Conservation (phyloP, 2,113 vertebrate genomes). For the Struthidea cinerea region DNA sequence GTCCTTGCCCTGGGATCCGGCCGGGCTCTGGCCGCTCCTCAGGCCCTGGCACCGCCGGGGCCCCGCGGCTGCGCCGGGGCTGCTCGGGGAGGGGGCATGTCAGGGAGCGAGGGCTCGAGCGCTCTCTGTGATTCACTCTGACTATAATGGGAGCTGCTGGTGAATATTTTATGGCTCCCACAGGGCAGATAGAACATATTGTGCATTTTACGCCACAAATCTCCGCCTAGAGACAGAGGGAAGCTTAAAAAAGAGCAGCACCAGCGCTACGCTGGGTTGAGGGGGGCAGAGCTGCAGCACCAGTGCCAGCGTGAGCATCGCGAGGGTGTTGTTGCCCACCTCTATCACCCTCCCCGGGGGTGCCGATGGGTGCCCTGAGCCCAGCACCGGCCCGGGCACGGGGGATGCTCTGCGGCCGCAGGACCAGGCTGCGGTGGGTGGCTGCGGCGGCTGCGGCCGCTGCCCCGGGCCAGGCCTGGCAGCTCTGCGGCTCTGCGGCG, state of each 20-base stretch:
- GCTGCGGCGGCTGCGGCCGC: neutral
- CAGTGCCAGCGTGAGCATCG: neutral
- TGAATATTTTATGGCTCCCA: constrained; percentile 72
- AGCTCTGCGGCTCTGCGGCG: constrained; percentile 28
- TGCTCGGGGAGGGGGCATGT: neutral
- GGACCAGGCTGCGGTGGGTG: neutral
- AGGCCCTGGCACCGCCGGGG: neutral
- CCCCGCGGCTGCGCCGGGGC: rapidly evolving
- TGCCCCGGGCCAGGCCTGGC: neutral
- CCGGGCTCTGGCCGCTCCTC: neutral
- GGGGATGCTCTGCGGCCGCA: neutral
- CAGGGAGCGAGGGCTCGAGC: neutral
- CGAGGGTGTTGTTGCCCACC: neutral
- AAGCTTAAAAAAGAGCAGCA: constrained; percentile 41
- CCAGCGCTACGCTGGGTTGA: neutral
- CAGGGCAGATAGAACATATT: constrained; percentile 72
- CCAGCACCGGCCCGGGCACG: rapidly evolving
- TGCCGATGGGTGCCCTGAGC: rapidly evolving
- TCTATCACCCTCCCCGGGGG: neutral
- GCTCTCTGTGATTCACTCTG: constrained; percentile 53
- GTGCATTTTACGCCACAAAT: constrained; percentile 69
- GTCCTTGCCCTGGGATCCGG: rapidly evolving
- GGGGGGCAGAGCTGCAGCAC: neutral
- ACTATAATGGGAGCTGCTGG: constrained; percentile 70
- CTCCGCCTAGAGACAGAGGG: constrained; percentile 53